These are phyloP conservation scores for Tenodera sinensis DNA, from an alignment of 2,888 invertebrate species.

Conservation along the genomic window DNA sequence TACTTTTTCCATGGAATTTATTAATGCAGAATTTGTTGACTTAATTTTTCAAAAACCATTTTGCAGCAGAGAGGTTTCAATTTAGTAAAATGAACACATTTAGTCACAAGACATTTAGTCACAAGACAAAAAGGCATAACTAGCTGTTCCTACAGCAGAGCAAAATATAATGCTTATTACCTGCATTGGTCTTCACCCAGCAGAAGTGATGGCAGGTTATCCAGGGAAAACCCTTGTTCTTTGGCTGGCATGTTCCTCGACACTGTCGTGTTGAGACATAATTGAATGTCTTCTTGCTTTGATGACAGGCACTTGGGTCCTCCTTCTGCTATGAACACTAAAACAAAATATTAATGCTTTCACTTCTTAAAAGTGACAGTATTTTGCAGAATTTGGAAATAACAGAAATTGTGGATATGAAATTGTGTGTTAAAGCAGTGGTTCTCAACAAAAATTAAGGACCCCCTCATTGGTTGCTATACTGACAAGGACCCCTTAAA, in stretches of 20 bases:
- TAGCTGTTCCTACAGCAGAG: background rate
- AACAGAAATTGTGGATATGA: too few species aligned
- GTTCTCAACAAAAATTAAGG: too few species aligned
- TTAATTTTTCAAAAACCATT: too few species aligned
- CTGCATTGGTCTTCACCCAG: conserved; percentile 56
- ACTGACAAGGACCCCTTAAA: too few species aligned
- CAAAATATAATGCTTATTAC: conserved; percentile 42
- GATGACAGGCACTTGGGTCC: conserved; percentile 69
- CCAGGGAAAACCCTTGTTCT: conserved; percentile 36
- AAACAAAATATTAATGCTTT: conserved; percentile 36
- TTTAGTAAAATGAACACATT: too few species aligned
- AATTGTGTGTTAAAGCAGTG: too few species aligned
- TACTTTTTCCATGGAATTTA: too few species aligned
- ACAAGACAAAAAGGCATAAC: background rate
- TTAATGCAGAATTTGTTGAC: too few species aligned
- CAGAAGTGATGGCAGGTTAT: conserved; percentile 53
- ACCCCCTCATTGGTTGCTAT: too few species aligned
- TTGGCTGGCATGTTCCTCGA: conserved; percentile 47
- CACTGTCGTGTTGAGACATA: conserved; percentile 62
- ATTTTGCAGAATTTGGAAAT: too few species aligned
- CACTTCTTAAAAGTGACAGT: too few species aligned
- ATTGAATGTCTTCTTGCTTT: conserved; percentile 56
- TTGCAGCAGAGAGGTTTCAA: too few species aligned
- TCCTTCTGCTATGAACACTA: conserved; percentile 76
- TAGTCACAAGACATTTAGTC: background rate